Percentiles rank a stretch among this genome's conserved stretches.
Evolutionary conservation across 1,140 invertebrate species (phyloP).

Genomic region (Heterodera schachtii): DNA sequence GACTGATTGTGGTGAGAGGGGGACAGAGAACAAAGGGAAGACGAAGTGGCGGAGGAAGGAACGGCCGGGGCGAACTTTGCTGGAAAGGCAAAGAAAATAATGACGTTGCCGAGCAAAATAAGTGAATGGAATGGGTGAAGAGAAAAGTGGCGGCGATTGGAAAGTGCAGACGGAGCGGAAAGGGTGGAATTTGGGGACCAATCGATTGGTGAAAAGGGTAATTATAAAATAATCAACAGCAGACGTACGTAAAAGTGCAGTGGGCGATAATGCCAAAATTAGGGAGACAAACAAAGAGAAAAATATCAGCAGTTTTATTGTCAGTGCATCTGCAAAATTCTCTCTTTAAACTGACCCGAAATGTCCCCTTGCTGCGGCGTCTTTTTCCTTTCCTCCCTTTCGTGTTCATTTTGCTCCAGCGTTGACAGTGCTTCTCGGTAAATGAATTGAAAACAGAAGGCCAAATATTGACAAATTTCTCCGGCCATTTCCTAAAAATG

Average conservation of each 20-base stretch:
- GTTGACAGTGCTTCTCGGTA: slow-evolving; percentile 45
- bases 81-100: neutral
- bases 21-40: neutral
- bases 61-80: slow-evolving; percentile 11
- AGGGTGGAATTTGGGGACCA: neutral
- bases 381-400: neutral
- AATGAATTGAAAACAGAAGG: slow-evolving; percentile 46
- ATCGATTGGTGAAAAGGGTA: neutral
- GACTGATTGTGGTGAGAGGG: neutral
- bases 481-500: slow-evolving; percentile 42
- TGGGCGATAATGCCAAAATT: neutral
- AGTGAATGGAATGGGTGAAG: neutral
- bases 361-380: neutral
- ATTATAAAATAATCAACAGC: neutral
- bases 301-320: neutral
- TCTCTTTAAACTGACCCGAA: neutral
- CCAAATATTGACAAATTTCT: slow-evolving; percentile 54
- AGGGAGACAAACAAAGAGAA: neutral
- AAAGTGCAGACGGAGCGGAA: neutral
- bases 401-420: slow-evolving; percentile 11
- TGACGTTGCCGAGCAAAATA: neutral
- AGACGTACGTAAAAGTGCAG: too few relatives aligned
- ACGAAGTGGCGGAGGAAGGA: slow-evolving; percentile 2
- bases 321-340: neutral
- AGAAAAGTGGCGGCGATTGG: neutral